Evolutionary conservation across 2,888 invertebrate genomes (phyloP).

Genomic region (Steromphala cineraria): DNA sequence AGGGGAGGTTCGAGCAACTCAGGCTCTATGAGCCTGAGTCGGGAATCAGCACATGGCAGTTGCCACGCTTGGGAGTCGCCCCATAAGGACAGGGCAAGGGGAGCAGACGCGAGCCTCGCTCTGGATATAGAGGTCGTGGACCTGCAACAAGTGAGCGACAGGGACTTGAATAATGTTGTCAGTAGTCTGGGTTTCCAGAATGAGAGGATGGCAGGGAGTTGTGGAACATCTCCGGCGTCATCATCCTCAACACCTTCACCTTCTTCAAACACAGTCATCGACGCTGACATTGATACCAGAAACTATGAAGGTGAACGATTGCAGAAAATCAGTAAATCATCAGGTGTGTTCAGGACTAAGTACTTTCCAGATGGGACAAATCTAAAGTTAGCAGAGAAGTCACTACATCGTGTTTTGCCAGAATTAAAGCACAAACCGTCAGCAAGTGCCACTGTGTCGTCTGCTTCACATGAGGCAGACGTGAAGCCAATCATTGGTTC

Average conservation of each 20-base stretch:
- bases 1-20: too few relatives aligned
- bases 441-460: background rate
- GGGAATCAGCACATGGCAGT: too few relatives aligned
- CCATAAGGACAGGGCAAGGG: too few relatives aligned
- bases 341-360: background rate
- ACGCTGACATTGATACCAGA: background rate
- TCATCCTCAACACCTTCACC: background rate
- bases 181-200: background rate
- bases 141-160: background rate
- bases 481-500: too few relatives aligned
- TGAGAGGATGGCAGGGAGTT: background rate
- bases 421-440: background rate
- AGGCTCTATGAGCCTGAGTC: too few relatives aligned
- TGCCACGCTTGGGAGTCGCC: too few relatives aligned
- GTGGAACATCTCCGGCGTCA: background rate
- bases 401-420: background rate
- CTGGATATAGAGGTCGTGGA: background rate
- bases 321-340: background rate
- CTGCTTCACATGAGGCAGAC: background rate
- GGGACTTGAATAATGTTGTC: background rate
- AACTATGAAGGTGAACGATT: background rate
- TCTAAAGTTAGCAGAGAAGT: background rate
- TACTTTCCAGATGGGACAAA: background rate
- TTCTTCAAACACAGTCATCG: background rate
- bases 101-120: background rate